Evolutionary conservation across 2,797 vertebrate genomes (phyloP), one percentile per base, ranked within the genome.

Genomic region (Coracias cyanogaster): DNA sequence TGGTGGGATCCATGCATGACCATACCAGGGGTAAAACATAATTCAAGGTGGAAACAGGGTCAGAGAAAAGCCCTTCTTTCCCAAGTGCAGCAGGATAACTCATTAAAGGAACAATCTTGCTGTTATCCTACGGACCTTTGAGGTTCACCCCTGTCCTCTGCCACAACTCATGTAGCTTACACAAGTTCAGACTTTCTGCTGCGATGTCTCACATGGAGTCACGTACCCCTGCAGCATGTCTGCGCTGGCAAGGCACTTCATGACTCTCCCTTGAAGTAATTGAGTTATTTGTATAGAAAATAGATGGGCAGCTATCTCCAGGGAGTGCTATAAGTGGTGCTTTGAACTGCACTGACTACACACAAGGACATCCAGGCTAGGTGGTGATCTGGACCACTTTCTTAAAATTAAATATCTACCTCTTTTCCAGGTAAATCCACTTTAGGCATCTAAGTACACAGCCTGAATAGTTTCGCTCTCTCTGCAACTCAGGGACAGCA

Each of bases 381-480:
- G 25, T 64, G 31, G 12, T 33, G 48, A 65, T 28, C 19, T n/a
- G n/a, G 65, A n/a, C 21, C 29, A 45, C 28, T 62, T 73, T 15
- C 51, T 69, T 37, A 22, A 39, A 91, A 62, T 66, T 51, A 83
- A 87, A 29, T 35, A 54, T 28, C 51, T 70, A 25, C 15, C 18
- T 74, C 61, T 87, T 88, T 61, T 65, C 41, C 57, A 88, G 65
- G 13, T 39, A 93, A 95, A 94, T 69, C 61, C 72, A 61, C 45
- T 78, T 81, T 5, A 73, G 51, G 41, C 26, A 67, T 37, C 48
- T 24, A 62, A 57, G 41, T n/a, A 24, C 33, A 43, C 2, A 72
- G 10, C 45, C 26, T 74, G 57, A 86, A 88, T 14, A 31, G 52
- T 57, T 86, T 74, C 81, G 57, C 65, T 90, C 49, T 65, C 41